A percentile compares a stretch with the other conserved stretches of the same genome.
phyloP scores from a whole-genome alignment of 2,888 invertebrate genomes.

The Xanthorhoe designata region DNA sequence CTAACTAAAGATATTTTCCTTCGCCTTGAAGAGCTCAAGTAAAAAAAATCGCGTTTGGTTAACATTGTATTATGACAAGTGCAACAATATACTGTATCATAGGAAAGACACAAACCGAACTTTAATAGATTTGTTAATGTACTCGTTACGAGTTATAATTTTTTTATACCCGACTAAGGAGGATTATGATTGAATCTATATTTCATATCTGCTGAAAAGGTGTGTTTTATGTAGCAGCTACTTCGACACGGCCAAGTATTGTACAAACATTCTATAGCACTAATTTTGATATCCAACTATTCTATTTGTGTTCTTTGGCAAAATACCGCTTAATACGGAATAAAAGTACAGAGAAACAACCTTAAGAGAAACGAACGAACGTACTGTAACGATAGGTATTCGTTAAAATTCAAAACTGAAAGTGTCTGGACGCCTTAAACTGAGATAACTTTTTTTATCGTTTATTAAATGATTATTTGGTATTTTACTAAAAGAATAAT shows the following conservation, averaged over 20 bases:
- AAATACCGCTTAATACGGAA: conserved; percentile 22
- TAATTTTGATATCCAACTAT: conserved; percentile 31
- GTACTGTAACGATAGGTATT: neutral
- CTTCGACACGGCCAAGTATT: conserved; percentile 36
- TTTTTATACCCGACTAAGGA: too few species aligned
- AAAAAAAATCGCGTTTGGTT: too few species aligned
- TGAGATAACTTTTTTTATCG: neutral
- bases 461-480: neutral
- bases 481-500: neutral
- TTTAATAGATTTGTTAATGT: too few species aligned
- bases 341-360: conserved; percentile 18
- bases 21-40: too few species aligned
- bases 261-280: conserved; percentile 44
- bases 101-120: too few species aligned
- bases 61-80: too few species aligned
- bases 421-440: conserved; percentile 1
- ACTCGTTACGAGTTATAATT: too few species aligned
- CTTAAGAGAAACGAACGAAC: conserved; percentile 2
- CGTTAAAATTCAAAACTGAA: neutral
- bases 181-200: too few species aligned
- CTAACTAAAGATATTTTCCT: too few species aligned
- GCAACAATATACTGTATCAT: too few species aligned
- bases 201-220: neutral
- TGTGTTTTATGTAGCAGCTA: conserved; percentile 3
- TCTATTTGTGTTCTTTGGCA: conserved; percentile 35